Evolutionary conservation across 2,113 vertebrate genomes (phyloP).

Genomic region (Apodemus sylvaticus): DNA sequence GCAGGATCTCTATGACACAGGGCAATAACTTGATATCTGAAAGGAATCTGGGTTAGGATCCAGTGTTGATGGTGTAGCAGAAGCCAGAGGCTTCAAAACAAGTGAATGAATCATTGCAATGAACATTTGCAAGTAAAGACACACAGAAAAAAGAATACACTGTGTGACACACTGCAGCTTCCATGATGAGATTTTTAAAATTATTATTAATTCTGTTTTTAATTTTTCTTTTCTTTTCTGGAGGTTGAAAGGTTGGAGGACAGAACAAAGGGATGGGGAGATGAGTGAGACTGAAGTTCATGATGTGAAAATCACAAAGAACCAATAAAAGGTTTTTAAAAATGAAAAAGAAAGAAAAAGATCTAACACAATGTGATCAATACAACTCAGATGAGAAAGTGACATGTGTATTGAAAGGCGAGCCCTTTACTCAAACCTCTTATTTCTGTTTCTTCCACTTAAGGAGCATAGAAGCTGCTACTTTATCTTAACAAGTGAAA

Average conservation of each 20-base stretch:
- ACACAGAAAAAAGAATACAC: background rate
- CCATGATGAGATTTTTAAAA: background rate
- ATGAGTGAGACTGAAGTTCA: background rate
- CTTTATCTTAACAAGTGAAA: background rate
- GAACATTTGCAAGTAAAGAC: background rate
- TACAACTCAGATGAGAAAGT: background rate
- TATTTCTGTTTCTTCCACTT: background rate
- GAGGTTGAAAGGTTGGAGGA: background rate
- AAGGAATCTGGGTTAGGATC: background rate
- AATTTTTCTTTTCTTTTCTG: background rate
- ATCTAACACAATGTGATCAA: background rate
- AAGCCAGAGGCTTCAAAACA: background rate
- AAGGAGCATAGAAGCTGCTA: background rate
- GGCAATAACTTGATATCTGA: too few relatives aligned
- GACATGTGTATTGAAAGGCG: background rate
- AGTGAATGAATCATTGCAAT: background rate
- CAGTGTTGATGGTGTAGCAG: background rate
- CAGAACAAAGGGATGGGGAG: background rate
- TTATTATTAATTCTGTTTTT: background rate
- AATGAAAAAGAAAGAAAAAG: background rate
- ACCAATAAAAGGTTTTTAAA: background rate
- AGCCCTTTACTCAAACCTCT: background rate
- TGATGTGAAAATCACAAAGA: background rate
- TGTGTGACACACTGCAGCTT: background rate
- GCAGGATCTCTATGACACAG: too few relatives aligned